Percentiles rank a stretch among this genome's conserved stretches.
phyloP scores from a whole-genome alignment of 2,113 vertebrate genomes.

The Corydoras sp. region DNA sequence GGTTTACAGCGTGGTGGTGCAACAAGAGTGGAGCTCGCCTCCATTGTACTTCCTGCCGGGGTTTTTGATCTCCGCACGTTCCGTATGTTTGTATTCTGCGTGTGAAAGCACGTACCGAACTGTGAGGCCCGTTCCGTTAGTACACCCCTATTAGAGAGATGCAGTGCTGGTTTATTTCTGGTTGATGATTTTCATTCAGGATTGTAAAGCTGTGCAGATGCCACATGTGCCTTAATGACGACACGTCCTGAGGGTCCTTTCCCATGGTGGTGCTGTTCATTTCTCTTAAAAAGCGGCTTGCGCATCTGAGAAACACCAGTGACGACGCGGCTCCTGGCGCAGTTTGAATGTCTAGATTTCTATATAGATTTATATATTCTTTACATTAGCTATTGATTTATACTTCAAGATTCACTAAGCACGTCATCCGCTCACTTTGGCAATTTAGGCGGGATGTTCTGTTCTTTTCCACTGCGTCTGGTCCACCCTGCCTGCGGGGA shows the following conservation, averaged over 20 bases:
- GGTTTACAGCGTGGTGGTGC: too few relatives aligned
- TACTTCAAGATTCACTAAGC: slow-evolving; percentile 15
- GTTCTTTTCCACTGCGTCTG: slow-evolving; percentile 88
- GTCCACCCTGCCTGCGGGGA: slow-evolving; percentile 80
- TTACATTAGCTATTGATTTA: slow-evolving; percentile 1
- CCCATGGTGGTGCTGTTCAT: neutral
- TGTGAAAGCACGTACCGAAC: too few relatives aligned
- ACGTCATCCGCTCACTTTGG: slow-evolving; percentile 79
- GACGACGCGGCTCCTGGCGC: slow-evolving; percentile 23
- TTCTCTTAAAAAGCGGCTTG: neutral
- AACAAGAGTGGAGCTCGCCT: too few relatives aligned
- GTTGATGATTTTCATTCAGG: neutral
- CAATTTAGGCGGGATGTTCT: slow-evolving; percentile 88
- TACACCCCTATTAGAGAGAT: neutral
- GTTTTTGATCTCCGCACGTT: too few relatives aligned
- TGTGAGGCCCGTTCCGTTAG: neutral
- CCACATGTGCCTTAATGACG: slow-evolving; percentile 3
- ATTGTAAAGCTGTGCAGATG: neutral
- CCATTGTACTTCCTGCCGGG: too few relatives aligned
- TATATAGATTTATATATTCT: slow-evolving; percentile 32
- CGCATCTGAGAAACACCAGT: neutral
- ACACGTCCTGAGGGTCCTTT: slow-evolving; percentile 23
- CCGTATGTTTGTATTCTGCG: too few relatives aligned
- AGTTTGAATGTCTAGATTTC: slow-evolving; percentile 23
- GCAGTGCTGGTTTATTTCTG: neutral